These are phyloP conservation scores for Notothenia rossii DNA, from an alignment of 2,113 vertebrate genomes.

Conservation along the genomic window DNA sequence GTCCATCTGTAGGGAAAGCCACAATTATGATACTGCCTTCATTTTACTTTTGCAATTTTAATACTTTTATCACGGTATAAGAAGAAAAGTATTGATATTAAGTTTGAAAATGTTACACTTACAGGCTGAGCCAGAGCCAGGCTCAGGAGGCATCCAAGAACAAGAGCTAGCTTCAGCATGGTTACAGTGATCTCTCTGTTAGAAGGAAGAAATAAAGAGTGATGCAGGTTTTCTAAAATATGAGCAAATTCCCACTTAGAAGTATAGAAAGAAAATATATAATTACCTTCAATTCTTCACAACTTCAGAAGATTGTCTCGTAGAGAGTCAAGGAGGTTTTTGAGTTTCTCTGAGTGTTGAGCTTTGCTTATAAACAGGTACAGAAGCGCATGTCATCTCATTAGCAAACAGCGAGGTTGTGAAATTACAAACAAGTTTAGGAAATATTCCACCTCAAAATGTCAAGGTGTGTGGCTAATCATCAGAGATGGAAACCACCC, in stretches of 20 bases:
- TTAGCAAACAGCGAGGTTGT: slow-evolving; percentile 12
- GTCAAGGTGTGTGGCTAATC: slow-evolving; percentile 5
- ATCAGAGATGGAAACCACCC: slow-evolving; percentile 2
- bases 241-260: not conserved
- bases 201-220: not conserved
- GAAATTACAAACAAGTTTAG: slow-evolving; percentile 15
- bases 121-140: slow-evolving; percentile 68
- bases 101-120: slow-evolving; percentile 34
- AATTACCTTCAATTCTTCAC: slow-evolving; percentile 41
- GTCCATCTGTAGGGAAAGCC: not conserved
- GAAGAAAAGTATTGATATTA: not conserved
- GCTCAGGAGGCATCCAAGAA: slow-evolving; percentile 68
- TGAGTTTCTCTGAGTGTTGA: slow-evolving; percentile 16
- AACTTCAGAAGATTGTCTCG: slow-evolving; percentile 14
- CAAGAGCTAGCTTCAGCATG: slow-evolving; percentile 71
- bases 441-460: slow-evolving; percentile 26
- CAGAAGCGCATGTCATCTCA: not conserved
- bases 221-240: not conserved
- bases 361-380: slow-evolving; percentile 51
- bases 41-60: not conserved
- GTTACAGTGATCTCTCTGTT: slow-evolving; percentile 32
- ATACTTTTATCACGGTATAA: no score
- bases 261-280: not conserved
- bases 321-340: not conserved
- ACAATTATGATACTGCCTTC: not conserved